Conservation (phyloP, 2,113 vertebrate genomes). For the Procapra przewalskii region DNA sequence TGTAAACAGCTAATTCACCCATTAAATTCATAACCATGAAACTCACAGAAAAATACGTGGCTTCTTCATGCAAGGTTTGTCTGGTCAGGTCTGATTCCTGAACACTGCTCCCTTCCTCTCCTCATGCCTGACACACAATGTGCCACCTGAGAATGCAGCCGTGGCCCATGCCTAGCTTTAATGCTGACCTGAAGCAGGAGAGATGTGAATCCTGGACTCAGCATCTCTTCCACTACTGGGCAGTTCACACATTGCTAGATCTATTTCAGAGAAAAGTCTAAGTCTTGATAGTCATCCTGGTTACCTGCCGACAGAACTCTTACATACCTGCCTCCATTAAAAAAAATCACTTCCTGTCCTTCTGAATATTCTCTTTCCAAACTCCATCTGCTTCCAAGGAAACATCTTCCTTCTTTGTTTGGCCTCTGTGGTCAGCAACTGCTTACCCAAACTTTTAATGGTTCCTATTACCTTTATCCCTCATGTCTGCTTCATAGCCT, state of each 20-base stretch:
- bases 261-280: neutral
- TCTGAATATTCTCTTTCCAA: neutral
- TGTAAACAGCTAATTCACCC: neutral
- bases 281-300: neutral
- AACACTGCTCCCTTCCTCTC: neutral
- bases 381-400: neutral
- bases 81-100: neutral
- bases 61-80: neutral
- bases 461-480: neutral
- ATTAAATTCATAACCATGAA: neutral
- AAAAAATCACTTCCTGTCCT: neutral
- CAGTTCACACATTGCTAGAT: neutral
- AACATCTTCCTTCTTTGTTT: neutral
- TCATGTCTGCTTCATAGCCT: neutral
- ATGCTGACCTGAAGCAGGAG: neutral
- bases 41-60: neutral
- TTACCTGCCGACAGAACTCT: neutral
- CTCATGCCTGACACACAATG: neutral
- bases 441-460: neutral
- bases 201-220: neutral
- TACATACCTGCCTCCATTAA: neutral
- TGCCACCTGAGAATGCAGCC: neutral
- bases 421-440: neutral
- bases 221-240: neutral
- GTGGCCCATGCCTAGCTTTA: neutral